Evolutionary conservation across 2,113 vertebrate genomes (phyloP).

Genomic region (Oryzias celebensis): DNA sequence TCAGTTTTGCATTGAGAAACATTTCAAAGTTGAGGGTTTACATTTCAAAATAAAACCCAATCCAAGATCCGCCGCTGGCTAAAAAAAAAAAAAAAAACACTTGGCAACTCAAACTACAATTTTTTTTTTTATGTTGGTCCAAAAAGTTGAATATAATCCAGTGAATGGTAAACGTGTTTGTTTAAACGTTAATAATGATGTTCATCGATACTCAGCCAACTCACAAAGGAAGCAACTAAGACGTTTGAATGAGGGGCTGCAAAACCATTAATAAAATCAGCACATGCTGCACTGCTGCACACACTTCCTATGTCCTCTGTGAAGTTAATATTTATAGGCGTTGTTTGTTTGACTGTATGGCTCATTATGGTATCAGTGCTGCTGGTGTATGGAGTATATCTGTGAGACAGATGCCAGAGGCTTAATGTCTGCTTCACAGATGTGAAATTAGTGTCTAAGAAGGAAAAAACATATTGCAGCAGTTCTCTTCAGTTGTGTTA

Average conservation of each 20-base stretch:
- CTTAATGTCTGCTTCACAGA: conserved; percentile 56
- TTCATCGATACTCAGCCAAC: conserved; percentile 29
- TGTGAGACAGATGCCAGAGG: conserved; percentile 65
- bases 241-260: conserved; percentile 12
- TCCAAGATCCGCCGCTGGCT: conserved; percentile 5
- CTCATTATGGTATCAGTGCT: conserved; percentile 38
- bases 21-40: conserved; percentile 38
- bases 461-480: conserved; percentile 46
- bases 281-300: conserved; percentile 38
- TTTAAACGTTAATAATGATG: conserved; percentile 27
- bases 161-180: background rate
- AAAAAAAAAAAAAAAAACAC: conserved; percentile 10
- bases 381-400: conserved; percentile 46
- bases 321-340: conserved; percentile 36
- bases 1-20: conserved; percentile 5
- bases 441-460: conserved; percentile 42
- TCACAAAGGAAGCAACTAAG: conserved; percentile 23
- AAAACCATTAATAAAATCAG: conserved; percentile 39
- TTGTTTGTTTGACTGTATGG: conserved; percentile 53
- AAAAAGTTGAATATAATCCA: background rate
- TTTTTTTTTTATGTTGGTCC: conserved; percentile 23
- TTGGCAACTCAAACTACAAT: conserved; percentile 21
- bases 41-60: conserved; percentile 44
- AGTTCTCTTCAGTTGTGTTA: conserved; percentile 57
- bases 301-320: conserved; percentile 32